A percentile compares a stretch with the other conserved stretches of the same genome.
Evolutionary conservation across 2,888 invertebrate genomes (phyloP).

Genomic region (Halictus ligatus): DNA sequence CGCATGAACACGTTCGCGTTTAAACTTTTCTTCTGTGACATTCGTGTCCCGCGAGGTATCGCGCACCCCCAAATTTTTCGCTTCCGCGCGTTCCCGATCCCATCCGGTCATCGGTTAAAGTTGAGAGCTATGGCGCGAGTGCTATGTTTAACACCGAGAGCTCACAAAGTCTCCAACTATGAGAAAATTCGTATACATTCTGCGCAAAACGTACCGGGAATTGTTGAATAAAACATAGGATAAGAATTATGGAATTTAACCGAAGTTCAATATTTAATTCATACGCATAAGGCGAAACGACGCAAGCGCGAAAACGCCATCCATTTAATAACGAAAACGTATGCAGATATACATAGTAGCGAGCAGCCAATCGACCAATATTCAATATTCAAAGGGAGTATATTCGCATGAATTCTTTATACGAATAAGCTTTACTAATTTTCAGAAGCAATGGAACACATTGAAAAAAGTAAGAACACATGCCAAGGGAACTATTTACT

Average conservation of each 20-base stretch:
- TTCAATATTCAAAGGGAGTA: too few species aligned
- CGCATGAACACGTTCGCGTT: constrained; percentile 23
- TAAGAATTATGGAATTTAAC: too few species aligned
- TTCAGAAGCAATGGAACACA: neutral
- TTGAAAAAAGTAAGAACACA: neutral
- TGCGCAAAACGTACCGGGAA: too few species aligned
- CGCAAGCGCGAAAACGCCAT: too few species aligned
- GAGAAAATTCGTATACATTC: neutral
- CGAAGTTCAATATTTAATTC: too few species aligned
- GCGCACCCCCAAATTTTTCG: constrained; percentile 11
- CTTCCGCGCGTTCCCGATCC: neutral
- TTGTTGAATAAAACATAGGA: too few species aligned
- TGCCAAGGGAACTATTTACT: neutral
- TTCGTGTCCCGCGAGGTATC: neutral
- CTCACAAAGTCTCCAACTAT: neutral
- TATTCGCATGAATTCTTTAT: too few species aligned
- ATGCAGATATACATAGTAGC: too few species aligned
- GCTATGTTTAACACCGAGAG: neutral
- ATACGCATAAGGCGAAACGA: too few species aligned
- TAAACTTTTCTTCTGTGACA: constrained; percentile 34
- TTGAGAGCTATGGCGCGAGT: neutral
- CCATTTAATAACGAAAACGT: too few species aligned
- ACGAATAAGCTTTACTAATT: neutral
- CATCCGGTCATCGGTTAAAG: constrained; percentile 17
- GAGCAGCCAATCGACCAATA: too few species aligned